phyloP scores from a whole-genome alignment of 2,888 invertebrate species.

The Nyleta sp. region DNA sequence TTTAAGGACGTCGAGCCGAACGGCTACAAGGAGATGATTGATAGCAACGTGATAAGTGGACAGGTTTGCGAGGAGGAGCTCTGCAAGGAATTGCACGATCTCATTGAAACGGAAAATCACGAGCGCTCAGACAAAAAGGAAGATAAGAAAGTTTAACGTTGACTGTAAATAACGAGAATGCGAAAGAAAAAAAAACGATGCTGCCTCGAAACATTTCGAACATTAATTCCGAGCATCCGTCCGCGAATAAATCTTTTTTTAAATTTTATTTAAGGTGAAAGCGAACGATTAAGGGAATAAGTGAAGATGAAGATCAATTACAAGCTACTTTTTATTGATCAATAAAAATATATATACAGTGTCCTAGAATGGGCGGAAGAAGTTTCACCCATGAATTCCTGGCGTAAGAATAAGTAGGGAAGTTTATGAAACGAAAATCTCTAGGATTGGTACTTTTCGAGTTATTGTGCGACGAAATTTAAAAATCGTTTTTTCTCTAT shows the following conservation, averaged over 20 bases:
- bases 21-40: conserved; percentile 73
- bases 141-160: conserved; percentile 23
- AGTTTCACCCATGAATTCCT: too few relatives aligned
- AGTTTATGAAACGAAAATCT: too few relatives aligned
- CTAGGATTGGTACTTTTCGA: too few relatives aligned
- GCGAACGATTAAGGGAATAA: background rate
- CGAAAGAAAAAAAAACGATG: conserved; percentile 8
- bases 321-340: too few relatives aligned
- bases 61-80: conserved; percentile 77
- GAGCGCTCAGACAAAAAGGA: conserved; percentile 59
- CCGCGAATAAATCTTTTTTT: conserved; percentile 14
- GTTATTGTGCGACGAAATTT: too few relatives aligned
- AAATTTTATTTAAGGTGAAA: background rate
- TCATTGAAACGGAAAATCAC: conserved; percentile 76
- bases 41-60: conserved; percentile 68
- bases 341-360: too few relatives aligned
- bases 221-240: conserved; percentile 30
- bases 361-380: too few relatives aligned
- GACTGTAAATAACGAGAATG: conserved; percentile 6
- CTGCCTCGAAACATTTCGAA: conserved; percentile 32
- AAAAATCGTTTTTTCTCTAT: too few relatives aligned
- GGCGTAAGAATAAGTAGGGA: too few relatives aligned
- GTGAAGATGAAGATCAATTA: too few relatives aligned
- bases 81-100: conserved; percentile 77
- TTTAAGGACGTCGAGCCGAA: conserved; percentile 66